phyloP scores from a whole-genome alignment of 2,888 invertebrate genomes.

The Metalampra italica region DNA sequence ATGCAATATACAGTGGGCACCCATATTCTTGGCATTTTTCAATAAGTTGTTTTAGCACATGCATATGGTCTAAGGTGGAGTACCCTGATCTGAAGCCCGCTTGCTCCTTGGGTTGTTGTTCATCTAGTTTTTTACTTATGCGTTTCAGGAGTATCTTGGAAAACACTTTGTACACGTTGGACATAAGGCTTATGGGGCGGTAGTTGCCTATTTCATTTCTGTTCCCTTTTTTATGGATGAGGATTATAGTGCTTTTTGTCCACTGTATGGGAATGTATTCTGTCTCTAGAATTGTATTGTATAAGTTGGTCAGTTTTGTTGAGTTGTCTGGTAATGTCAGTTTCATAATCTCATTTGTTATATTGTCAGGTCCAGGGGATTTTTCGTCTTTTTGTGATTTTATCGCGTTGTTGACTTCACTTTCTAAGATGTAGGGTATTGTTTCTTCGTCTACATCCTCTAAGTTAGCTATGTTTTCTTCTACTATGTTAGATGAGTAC shows the following conservation, averaged over 20 bases:
- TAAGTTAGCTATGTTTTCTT: not conserved
- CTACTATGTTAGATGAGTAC: not conserved
- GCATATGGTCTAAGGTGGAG: conserved; percentile 6
- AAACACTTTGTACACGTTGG: conserved; percentile 10
- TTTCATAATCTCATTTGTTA: conserved; percentile 6
- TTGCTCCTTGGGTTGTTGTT: conserved; percentile 9
- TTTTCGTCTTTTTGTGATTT: conserved; percentile 4
- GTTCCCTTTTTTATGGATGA: conserved; percentile 8
- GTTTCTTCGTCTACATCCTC: too few relatives aligned
- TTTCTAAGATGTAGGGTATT: too few relatives aligned
- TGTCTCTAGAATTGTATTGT: conserved; percentile 1
- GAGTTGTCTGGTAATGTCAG: not conserved
- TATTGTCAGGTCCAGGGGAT: conserved; percentile 6
- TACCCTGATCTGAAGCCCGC: conserved; percentile 6
- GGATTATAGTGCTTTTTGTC: conserved; percentile 1
- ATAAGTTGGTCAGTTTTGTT: not conserved
- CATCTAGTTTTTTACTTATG: conserved; percentile 6
- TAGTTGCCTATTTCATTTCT: conserved; percentile 7
- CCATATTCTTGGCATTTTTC: conserved; percentile 13
- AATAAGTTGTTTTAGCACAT: conserved; percentile 5
- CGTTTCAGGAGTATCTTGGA: conserved; percentile 7
- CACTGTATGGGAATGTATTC: conserved; percentile 7
- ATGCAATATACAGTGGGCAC: conserved; percentile 13
- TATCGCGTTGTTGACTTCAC: not conserved
- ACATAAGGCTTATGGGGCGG: conserved; percentile 11